Base-by-base conservation (phyloP, 2,888 invertebrate genomes). In the Malacosoma neustria region DNA sequence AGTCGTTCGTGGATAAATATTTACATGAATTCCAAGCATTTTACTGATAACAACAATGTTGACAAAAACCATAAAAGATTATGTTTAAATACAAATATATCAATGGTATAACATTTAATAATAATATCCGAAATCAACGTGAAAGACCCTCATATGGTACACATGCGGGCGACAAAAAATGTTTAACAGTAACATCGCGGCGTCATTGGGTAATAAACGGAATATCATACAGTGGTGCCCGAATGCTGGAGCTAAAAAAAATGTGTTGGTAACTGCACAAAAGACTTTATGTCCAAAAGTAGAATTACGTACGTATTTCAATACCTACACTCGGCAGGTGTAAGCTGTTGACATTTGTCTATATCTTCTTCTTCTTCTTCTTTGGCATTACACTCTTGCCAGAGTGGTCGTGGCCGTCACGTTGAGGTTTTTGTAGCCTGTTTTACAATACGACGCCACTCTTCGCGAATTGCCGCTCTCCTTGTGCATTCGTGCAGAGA, bases 101-200 rank as follows among this genome's bases (percentile, higher is more conserved):
- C 40, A 49, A 33, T 34, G 34, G 29, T 36, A 38, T 42, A 46
- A 54, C 4, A 22, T 22, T 22, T 61, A 54, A 54, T 56, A 58
- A 51, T 58, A 54, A 60, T 58, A 58, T 49, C 39, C 43, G 47
- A 60, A 62, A 62, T 64, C 61, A 62, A 61, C 58, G 62, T 51
- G 49, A 48, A 61, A 56, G 53, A 57, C 63, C 67, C 65, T 64
- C 64, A 48, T 56, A 54, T 44, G 49, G 48, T 68, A 68, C 67
- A 70, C 56, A 77, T 79, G 79, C 74, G 75, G 75, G 75, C 59
- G 46, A 51, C 61, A 70, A 71, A 76, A 76, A 74, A 49, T 43
- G 41, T 48, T 51, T 48, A 57, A 22, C 53, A 55, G 46, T 48
- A 56, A 56, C 57, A 56, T 46, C 45, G 44, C 42, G 49, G 32